phyloP scores from a whole-genome alignment of 1,140 invertebrate species.

The Periplaneta americana region DNA sequence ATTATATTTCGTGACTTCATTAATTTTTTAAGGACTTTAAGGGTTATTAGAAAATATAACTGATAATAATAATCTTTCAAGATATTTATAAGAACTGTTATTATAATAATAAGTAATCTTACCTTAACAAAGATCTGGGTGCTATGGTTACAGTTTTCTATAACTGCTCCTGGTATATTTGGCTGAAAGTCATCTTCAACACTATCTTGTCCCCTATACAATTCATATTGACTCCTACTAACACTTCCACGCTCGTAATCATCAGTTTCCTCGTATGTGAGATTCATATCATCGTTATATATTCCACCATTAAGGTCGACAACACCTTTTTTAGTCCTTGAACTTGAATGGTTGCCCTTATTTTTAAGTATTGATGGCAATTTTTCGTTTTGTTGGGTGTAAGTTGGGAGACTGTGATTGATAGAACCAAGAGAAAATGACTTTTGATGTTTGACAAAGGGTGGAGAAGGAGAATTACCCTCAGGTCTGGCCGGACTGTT shows the following conservation, averaged over 20 bases:
- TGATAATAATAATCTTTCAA: no score
- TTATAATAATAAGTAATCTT: background rate
- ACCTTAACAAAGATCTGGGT: slow-evolving; percentile 7
- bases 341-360: background rate
- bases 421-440: background rate
- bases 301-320: background rate
- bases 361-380: background rate
- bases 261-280: background rate
- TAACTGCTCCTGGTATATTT: background rate
- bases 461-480: no score
- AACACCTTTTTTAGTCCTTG: background rate
- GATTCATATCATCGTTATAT: background rate
- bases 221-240: background rate
- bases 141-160: slow-evolving; percentile 1
- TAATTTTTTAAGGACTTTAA: no score
- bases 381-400: background rate
- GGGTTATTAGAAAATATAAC: no score
- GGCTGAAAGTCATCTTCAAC: background rate
- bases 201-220: background rate
- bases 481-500: background rate
- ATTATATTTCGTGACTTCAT: no score
- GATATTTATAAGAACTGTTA: background rate
- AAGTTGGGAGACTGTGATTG: background rate
- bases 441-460: background rate
- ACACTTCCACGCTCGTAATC: background rate